These are phyloP conservation scores for Pogona vitticeps DNA, from an alignment of 2,113 vertebrate species.

Conservation along the genomic window DNA sequence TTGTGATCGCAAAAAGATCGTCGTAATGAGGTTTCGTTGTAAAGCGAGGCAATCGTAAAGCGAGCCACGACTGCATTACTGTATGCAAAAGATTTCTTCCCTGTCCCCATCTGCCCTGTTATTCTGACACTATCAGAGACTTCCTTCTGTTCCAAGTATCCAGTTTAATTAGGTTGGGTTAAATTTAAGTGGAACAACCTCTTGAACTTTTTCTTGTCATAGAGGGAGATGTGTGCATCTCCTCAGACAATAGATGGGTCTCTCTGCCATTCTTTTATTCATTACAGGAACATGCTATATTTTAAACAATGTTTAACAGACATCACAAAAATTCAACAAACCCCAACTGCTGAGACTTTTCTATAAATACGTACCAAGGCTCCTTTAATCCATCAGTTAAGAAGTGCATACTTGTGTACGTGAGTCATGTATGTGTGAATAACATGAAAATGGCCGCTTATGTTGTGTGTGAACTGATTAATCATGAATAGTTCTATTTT, in stretches of 20 bases:
- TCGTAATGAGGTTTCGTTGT: too few species aligned
- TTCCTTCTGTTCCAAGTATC: conserved; percentile 22
- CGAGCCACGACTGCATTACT: too few species aligned
- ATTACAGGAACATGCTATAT: conserved; percentile 10
- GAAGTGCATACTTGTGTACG: background rate
- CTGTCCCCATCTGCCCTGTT: conserved; percentile 11
- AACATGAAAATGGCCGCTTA: background rate
- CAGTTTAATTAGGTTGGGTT: conserved; percentile 40
- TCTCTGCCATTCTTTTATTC: conserved; percentile 24
- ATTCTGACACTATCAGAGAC: conserved; percentile 15
- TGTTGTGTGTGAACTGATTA: conserved; percentile 32
- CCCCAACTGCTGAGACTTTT: conserved; percentile 2
- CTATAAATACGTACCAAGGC: conserved; percentile 22
- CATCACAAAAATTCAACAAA: conserved; percentile 26
- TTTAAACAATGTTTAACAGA: conserved; percentile 28
- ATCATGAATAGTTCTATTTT: conserved; percentile 45
- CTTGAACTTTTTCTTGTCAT: background rate
- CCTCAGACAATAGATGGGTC: background rate
- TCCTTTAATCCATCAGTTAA: background rate
- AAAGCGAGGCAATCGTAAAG: too few species aligned
- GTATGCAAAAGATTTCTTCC: too few species aligned
- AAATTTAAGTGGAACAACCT: background rate
- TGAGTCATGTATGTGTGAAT: background rate
- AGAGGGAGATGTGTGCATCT: conserved; percentile 19
- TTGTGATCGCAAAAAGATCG: too few species aligned